Percentiles rank a stretch among this genome's conserved stretches.
Conservation (phyloP, 2,888 invertebrate species). For the Hydraecia micacea region DNA sequence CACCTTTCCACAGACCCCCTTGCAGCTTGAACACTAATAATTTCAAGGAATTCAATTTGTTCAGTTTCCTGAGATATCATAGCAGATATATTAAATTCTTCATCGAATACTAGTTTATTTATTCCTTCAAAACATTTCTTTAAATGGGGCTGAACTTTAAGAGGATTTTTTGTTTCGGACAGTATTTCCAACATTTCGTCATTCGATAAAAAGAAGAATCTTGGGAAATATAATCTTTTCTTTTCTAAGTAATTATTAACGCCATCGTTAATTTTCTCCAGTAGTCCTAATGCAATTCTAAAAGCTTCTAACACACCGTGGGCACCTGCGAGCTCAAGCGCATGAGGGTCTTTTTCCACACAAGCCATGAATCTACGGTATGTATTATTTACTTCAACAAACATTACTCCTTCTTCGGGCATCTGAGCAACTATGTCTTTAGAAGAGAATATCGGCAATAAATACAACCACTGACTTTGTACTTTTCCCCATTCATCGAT, state of each 20-base stretch:
- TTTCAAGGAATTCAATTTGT: slow-evolving; percentile 91
- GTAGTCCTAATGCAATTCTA: slow-evolving; percentile 91
- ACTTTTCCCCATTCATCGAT: slow-evolving; percentile 96
- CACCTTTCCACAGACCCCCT: slow-evolving; percentile 96
- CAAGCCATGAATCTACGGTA: slow-evolving; percentile 92
- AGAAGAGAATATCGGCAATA: slow-evolving; percentile 96
- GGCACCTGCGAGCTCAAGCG: slow-evolving; percentile 92
- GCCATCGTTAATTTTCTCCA: slow-evolving; percentile 96
- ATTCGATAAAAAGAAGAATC: slow-evolving; percentile 97
- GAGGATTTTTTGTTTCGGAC: slow-evolving; percentile 96
- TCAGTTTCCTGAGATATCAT: slow-evolving; percentile 95
- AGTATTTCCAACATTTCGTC: slow-evolving; percentile 97
- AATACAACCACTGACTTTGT: slow-evolving; percentile 96
- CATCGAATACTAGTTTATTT: slow-evolving; percentile 93
- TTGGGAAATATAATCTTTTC: slow-evolving; percentile 95
- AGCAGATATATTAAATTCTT: slow-evolving; percentile 92
- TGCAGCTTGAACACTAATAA: slow-evolving; percentile 93
- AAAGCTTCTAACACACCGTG: slow-evolving; percentile 93
- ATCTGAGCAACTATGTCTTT: slow-evolving; percentile 96
- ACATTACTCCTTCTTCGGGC: slow-evolving; percentile 95
- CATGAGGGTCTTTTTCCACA: slow-evolving; percentile 91
- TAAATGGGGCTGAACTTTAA: slow-evolving; percentile 95
- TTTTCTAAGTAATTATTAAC: slow-evolving; percentile 95
- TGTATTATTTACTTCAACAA: slow-evolving; percentile 93
- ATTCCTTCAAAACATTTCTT: slow-evolving; percentile 97